Evolutionary conservation across 2,888 invertebrate genomes (phyloP), one percentile per base, ranked within the genome.

Genomic region (Anoncus sp.): DNA sequence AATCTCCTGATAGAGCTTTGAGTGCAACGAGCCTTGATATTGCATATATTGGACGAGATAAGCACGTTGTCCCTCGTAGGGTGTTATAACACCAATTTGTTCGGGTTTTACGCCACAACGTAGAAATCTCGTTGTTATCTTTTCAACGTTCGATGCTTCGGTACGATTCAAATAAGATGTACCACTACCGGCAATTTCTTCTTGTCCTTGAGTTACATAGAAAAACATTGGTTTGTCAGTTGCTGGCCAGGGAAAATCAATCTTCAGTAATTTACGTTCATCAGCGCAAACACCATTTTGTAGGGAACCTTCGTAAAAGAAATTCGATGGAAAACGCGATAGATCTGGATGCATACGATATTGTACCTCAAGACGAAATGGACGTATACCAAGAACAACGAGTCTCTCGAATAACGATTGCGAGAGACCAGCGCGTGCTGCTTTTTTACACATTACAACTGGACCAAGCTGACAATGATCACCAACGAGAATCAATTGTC

Each of bases 311-410:
- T 99, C 99, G 88, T 99, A 99, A 92, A 99, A 99, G 92, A 99
- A 99, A 91, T 99, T 99, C 0, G 99, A 99, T 0, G 99, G 99
- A 90, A 99, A 99, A 74, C 98, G 95, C 0, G 98, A 98, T 9
- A 99, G 93, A 87, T 98, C 98, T 0, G 99, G 99, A 89, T 99
- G 99, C 99, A 99, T 99, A 63, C 99, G 95, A 91, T 99, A 99
- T 89, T 99, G 99, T 0, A 98, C 98, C 91, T 99, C 99, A 47
- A 99, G 93, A 0, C 99, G 95, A 92, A 99, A 98, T 0, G 99
- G 99, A 27, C 99, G 94, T 85, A 99, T 99, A 9, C 99, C 99
- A 6, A 99, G 94, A 0, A 99, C 98, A 0, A 99, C 99, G 1
- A 99, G 93, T 5, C 99, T 94, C 90, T 99, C 99, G 91, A 99